phyloP scores from a whole-genome alignment of 2,797 vertebrate genomes.

The Siniperca scherzeri region DNA sequence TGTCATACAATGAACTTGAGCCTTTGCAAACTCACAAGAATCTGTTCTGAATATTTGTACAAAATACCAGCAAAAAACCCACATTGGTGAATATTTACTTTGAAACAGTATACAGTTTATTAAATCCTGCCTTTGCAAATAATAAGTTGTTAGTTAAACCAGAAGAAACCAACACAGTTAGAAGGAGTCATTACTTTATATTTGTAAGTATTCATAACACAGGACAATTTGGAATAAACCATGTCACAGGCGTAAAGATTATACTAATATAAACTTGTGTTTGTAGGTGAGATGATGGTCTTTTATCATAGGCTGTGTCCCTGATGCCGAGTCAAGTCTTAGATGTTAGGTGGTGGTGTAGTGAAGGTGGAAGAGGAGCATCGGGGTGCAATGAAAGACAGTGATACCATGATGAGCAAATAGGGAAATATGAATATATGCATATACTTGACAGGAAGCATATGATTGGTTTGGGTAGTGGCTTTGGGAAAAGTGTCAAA shows the following conservation, averaged over 20 bases:
- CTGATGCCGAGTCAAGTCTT: background rate
- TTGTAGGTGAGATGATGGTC: background rate
- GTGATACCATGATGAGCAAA: background rate
- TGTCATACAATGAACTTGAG: background rate
- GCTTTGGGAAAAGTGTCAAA: background rate
- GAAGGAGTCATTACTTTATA: background rate
- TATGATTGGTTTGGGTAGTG: background rate
- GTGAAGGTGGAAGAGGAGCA: background rate
- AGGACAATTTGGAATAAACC: background rate
- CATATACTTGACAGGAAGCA: background rate
- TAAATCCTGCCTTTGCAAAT: background rate
- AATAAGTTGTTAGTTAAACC: background rate
- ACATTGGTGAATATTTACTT: background rate
- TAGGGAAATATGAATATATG: background rate
- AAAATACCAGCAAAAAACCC: background rate
- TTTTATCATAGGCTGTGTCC: background rate
- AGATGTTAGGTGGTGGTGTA: background rate
- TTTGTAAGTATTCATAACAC: background rate
- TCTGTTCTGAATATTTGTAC: background rate
- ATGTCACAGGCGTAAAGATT: background rate
- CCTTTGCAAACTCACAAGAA: constrained; percentile 4
- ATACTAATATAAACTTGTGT: background rate
- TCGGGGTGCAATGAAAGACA: background rate
- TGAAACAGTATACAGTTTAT: background rate
- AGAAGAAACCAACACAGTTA: background rate